Conservation (phyloP, 1,140 invertebrate genomes). For the Heliconius nattereri region DNA sequence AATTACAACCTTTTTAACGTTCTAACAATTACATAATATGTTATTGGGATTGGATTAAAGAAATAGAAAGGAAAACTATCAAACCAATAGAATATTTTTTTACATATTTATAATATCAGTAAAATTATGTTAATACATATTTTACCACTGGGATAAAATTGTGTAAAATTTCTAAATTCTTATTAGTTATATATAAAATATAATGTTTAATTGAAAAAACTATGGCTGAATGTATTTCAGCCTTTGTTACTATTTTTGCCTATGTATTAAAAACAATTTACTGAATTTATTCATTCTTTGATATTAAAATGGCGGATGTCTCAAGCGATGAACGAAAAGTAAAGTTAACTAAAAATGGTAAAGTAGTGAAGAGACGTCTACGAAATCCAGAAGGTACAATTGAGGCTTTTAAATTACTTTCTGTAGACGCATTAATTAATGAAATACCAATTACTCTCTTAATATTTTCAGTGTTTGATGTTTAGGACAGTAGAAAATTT, state of each 20-base stretch:
- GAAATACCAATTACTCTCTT: constrained; percentile 18
- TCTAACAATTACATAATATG: too few species aligned
- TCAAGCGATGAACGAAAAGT: constrained; percentile 74
- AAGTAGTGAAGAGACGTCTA: constrained; percentile 75
- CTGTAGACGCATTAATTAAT: constrained; percentile 27
- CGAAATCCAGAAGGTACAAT: constrained; percentile 78
- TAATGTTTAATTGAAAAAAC: too few species aligned
- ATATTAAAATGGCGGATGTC: constrained; percentile 81
- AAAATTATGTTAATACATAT: too few species aligned
- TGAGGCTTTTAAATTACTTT: constrained; percentile 23
- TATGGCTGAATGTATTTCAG: constrained; percentile 6
- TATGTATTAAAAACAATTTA: constrained; percentile 23
- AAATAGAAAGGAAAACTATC: too few species aligned
- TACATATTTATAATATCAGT: too few species aligned
- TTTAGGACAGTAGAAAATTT: constrained; percentile 43
- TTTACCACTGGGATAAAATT: too few species aligned
- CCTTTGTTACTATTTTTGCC: not conserved
- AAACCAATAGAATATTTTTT: too few species aligned
- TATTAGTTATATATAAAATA: too few species aligned
- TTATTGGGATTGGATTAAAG: too few species aligned
- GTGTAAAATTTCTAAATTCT: too few species aligned
- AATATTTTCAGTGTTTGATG: constrained; percentile 38
- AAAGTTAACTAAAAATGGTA: constrained; percentile 74
- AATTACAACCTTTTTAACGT: too few species aligned
- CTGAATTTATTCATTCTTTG: constrained; percentile 43